Percentiles rank a stretch among this genome's conserved stretches.
Conservation (phyloP, 2,113 vertebrate genomes). For the Solenodon paradoxus region DNA sequence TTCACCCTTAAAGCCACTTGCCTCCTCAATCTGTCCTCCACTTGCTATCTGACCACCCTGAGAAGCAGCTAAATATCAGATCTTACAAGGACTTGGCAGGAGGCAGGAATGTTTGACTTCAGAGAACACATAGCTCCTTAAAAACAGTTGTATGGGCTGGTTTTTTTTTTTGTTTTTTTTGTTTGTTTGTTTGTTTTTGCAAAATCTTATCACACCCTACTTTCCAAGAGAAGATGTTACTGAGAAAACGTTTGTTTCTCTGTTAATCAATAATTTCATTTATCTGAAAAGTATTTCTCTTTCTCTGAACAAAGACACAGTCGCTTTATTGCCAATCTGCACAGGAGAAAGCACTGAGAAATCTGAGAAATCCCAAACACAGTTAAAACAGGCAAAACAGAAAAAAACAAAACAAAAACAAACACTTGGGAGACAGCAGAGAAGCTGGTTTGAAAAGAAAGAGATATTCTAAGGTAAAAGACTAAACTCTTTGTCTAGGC, state of each 20-base stretch:
- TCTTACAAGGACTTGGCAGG: background rate
- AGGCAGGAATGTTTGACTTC: background rate
- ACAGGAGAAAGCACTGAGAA: background rate
- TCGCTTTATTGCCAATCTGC: background rate
- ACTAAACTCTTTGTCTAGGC: slow-evolving; percentile 57
- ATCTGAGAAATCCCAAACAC: background rate
- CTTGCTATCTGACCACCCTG: background rate
- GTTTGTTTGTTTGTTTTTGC: background rate
- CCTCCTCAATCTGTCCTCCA: slow-evolving; percentile 4
- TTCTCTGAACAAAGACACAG: background rate
- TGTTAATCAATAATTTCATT: background rate
- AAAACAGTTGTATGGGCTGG: background rate
- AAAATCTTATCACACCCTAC: background rate
- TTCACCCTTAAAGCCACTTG: background rate
- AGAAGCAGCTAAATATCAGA: background rate
- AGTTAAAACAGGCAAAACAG: background rate
- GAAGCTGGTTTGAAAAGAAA: slow-evolving; percentile 52
- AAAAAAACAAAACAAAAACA: background rate
- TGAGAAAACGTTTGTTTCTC: background rate
- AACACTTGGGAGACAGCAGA: slow-evolving; percentile 14
- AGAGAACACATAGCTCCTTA: background rate
- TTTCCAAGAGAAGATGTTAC: background rate
- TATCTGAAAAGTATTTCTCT: background rate
- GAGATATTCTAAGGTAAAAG: slow-evolving; percentile 61
- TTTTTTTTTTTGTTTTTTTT: no score